Evolutionary conservation across 2,888 invertebrate species (phyloP).

Genomic region (Apamea sordens): DNA sequence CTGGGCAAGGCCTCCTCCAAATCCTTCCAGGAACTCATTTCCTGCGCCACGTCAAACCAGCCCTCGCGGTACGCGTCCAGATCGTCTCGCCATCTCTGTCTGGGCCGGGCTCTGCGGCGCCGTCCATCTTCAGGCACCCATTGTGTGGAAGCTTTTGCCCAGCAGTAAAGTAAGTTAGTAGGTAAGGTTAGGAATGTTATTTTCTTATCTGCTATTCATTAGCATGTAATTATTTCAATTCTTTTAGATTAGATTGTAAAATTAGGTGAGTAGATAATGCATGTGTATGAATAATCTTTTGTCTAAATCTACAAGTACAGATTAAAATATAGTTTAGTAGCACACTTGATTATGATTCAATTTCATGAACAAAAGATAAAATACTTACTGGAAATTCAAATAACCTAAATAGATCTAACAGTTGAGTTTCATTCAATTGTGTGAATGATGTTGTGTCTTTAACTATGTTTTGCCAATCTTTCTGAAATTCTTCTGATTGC

Average conservation of each 20-base stretch:
- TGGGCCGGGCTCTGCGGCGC: too few species aligned
- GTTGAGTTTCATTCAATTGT: slow-evolving; percentile 83
- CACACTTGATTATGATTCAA: slow-evolving; percentile 24
- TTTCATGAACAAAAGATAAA: slow-evolving; percentile 48
- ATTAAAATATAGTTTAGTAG: slow-evolving; percentile 29
- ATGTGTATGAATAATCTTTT: slow-evolving; percentile 9
- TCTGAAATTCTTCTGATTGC: slow-evolving; percentile 80
- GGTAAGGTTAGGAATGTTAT: background rate
- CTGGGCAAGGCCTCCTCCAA: too few species aligned
- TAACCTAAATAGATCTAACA: slow-evolving; percentile 85
- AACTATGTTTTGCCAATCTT: slow-evolving; percentile 86
- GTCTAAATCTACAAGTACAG: background rate
- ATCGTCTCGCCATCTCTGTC: too few species aligned
- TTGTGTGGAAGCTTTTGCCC: too few species aligned
- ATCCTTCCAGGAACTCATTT: too few species aligned
- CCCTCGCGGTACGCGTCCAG: too few species aligned
- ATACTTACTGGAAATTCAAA: slow-evolving; percentile 91
- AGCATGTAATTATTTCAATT: background rate
- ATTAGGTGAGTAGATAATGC: slow-evolving; percentile 22
- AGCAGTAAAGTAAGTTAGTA: too few species aligned
- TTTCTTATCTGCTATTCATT: background rate
- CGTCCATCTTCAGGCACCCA: too few species aligned
- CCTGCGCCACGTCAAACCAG: too few species aligned
- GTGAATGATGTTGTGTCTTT: slow-evolving; percentile 83
- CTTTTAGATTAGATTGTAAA: slow-evolving; percentile 24